A percentile compares a stretch with the other conserved stretches of the same genome.
Evolutionary conservation across 2,888 invertebrate genomes (phyloP).

Genomic region (Isoperla grammatica): DNA sequence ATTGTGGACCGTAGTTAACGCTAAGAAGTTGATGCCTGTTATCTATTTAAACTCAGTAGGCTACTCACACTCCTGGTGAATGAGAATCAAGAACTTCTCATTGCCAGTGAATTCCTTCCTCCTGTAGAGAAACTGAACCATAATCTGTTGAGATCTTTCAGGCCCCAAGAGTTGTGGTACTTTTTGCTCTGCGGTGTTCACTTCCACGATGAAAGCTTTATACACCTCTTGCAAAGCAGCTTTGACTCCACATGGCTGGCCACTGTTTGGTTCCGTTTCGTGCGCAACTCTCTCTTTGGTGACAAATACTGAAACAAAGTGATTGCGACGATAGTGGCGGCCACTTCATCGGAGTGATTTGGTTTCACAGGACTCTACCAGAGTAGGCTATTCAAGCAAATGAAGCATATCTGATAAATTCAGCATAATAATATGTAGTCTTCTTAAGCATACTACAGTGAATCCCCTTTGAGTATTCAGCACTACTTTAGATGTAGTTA

Average conservation of each 20-base stretch:
- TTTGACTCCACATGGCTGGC: neutral
- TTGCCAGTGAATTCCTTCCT: constrained; percentile 43
- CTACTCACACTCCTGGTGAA: constrained; percentile 70
- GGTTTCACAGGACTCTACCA: too few species aligned
- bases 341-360: too few species aligned
- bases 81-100: constrained; percentile 66
- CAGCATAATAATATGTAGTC: neutral
- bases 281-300: constrained; percentile 46
- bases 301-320: constrained; percentile 47
- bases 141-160: constrained; percentile 62
- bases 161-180: constrained; percentile 43
- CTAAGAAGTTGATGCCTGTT: too few species aligned
- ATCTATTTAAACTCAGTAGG: neutral
- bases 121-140: constrained; percentile 72
- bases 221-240: constrained; percentile 44
- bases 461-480: too few species aligned
- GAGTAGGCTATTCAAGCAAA: too few species aligned
- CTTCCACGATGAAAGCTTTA: constrained; percentile 57
- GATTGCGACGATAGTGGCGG: too few species aligned
- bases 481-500: too few species aligned
- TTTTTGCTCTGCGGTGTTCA: constrained; percentile 36
- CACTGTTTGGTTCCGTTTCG: neutral
- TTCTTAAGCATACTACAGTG: neutral
- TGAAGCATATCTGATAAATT: too few species aligned
- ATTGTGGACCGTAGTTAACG: too few species aligned